Evolutionary conservation across 2,888 invertebrate genomes (phyloP).

Genomic region (Cryptocephalus moraei): DNA sequence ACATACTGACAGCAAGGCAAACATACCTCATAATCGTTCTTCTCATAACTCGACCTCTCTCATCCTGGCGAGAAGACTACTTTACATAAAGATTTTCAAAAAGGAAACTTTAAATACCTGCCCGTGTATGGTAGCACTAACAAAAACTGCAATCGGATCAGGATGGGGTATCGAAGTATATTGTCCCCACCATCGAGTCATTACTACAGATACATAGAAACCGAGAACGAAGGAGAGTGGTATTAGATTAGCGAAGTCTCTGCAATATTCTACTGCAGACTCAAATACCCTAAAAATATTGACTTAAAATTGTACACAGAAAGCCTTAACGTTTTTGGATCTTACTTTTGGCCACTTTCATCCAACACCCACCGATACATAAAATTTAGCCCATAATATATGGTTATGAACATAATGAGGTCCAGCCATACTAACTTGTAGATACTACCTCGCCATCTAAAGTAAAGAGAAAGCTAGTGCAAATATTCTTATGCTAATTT

Average conservation of each 20-base stretch:
- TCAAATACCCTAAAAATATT: slow-evolving; percentile 60
- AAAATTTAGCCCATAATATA: slow-evolving; percentile 71
- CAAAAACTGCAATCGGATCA: slow-evolving; percentile 77
- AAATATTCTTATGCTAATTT: background rate
- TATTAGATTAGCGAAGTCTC: slow-evolving; percentile 76
- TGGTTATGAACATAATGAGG: slow-evolving; percentile 63
- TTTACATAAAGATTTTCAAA: background rate
- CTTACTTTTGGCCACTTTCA: slow-evolving; percentile 59
- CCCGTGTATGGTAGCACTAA: slow-evolving; percentile 73
- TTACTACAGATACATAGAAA: slow-evolving; percentile 87
- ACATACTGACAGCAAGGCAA: slow-evolving; percentile 80
- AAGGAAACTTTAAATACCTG: slow-evolving; percentile 42
- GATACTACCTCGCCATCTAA: slow-evolving; percentile 88
- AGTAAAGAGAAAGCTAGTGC: slow-evolving; percentile 8
- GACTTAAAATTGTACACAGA: background rate
- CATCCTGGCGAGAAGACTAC: slow-evolving; percentile 47
- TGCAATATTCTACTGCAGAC: slow-evolving; percentile 73
- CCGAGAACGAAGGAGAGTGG: slow-evolving; percentile 89
- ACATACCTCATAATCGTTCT: slow-evolving; percentile 75
- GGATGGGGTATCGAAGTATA: slow-evolving; percentile 78
- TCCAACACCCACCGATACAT: slow-evolving; percentile 64
- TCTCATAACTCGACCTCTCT: slow-evolving; percentile 70
- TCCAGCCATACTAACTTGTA: slow-evolving; percentile 93
- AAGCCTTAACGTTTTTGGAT: background rate
- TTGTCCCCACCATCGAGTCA: slow-evolving; percentile 89